Percentiles rank a stretch among this genome's conserved stretches.
phyloP scores from a whole-genome alignment of 2,113 vertebrate species.

The Notothenia coriiceps region DNA sequence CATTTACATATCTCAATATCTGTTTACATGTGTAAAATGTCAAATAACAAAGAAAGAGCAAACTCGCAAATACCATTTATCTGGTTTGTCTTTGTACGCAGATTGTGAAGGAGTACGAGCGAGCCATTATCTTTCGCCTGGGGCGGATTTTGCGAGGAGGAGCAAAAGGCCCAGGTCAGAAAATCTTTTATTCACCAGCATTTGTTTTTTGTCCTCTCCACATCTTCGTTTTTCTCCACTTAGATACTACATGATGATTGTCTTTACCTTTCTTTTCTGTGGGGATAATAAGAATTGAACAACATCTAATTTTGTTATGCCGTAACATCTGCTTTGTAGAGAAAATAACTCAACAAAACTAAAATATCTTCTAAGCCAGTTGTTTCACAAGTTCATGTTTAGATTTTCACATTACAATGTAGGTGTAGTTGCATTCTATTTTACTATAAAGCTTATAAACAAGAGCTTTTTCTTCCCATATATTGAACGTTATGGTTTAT shows the following conservation, averaged over 20 bases:
- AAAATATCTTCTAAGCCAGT: not conserved
- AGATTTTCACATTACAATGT: not conserved
- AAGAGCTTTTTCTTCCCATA: not conserved
- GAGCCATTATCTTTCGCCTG: slow-evolving; percentile 95
- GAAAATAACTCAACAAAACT: not conserved
- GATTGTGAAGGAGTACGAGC: slow-evolving; percentile 96
- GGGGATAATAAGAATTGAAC: not conserved
- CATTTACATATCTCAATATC: not conserved
- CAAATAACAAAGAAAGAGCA: not conserved
- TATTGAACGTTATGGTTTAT: not conserved
- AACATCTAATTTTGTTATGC: not conserved
- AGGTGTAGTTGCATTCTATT: not conserved
- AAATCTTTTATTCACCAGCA: not conserved
- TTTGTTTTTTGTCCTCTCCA: not conserved
- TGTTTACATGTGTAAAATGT: not conserved
- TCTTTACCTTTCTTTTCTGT: not conserved
- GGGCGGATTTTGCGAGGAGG: slow-evolving; percentile 94
- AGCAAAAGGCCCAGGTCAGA: slow-evolving; percentile 94
- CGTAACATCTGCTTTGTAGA: not conserved
- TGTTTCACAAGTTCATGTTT: not conserved
- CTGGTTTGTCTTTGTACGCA: slow-evolving; percentile 67
- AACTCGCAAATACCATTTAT: not conserved
- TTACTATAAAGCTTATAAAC: not conserved
- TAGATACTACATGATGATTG: not conserved
- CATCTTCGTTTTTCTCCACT: not conserved